phyloP scores from a whole-genome alignment of 2,888 invertebrate genomes.

The Agriopis marginaria region DNA sequence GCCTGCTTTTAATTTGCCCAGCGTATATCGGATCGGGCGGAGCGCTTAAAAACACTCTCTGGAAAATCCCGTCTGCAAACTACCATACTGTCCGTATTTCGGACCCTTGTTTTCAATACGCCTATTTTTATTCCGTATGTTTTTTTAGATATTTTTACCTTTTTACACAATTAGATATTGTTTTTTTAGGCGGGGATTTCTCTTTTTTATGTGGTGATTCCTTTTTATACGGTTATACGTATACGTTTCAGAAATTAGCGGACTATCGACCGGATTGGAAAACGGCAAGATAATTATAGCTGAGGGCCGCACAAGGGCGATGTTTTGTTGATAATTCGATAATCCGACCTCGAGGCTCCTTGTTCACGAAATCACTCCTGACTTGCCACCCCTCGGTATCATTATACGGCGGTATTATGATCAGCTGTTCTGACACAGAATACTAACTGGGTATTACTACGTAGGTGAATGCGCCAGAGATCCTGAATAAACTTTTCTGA shows the following conservation, averaged over 20 bases:
- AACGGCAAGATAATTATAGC: constrained; percentile 79
- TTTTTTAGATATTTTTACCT: constrained; percentile 24
- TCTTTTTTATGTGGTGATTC: constrained; percentile 51
- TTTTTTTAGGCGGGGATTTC: constrained; percentile 10
- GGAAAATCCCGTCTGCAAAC: constrained; percentile 67
- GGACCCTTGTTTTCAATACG: constrained; percentile 62
- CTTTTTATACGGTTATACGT: neutral
- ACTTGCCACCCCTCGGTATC: constrained; percentile 43
- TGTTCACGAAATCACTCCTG: constrained; percentile 63
- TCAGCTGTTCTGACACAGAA: constrained; percentile 15
- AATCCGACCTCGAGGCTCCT: constrained; percentile 74
- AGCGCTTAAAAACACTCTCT: constrained; percentile 79
- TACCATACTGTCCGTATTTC: constrained; percentile 52
- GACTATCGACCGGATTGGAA: constrained; percentile 69
- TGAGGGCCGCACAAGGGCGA: constrained; percentile 59
- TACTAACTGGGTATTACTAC: neutral
- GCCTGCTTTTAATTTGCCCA: constrained; percentile 84
- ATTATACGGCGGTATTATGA: constrained; percentile 13
- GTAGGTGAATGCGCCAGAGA: no score
- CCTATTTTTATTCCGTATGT: constrained; percentile 56
- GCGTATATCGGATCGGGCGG: constrained; percentile 72
- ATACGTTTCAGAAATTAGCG: constrained; percentile 20
- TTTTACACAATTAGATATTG: constrained; percentile 1
- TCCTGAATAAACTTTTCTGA: no score
- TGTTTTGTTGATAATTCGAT: constrained; percentile 85